Evolutionary conservation across 2,797 vertebrate species (phyloP).

Genomic region (Lerista edwardsae): DNA sequence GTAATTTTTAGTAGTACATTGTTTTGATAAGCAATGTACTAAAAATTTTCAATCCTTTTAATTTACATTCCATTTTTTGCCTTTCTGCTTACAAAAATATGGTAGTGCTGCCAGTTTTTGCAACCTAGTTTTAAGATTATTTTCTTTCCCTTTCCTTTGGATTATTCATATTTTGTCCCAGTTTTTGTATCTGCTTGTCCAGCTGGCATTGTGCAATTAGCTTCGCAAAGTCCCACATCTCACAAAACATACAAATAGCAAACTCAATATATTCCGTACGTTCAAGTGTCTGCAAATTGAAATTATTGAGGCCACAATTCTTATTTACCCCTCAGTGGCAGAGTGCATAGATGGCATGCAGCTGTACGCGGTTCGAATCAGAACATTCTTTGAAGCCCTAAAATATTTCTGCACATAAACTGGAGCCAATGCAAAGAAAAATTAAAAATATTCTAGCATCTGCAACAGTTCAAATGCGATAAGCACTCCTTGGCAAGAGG

Average conservation of each 20-base stretch:
- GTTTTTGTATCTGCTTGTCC: constrained; percentile 7
- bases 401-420: constrained; percentile 33
- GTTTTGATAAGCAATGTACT: too few relatives aligned
- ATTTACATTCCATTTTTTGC: neutral
- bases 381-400: neutral
- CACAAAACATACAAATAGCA: neutral
- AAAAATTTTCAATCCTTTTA: neutral
- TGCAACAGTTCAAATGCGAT: constrained; percentile 3
- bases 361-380: constrained; percentile 2
- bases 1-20: neutral
- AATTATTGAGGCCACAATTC: constrained; percentile 13
- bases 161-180: neutral
- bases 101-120: neutral
- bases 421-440: constrained; percentile 6
- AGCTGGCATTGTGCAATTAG: constrained; percentile 3
- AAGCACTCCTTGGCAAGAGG: constrained; percentile 15
- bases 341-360: neutral
- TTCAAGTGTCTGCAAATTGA: neutral
- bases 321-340: constrained; percentile 34
- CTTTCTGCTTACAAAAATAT: neutral
- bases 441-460: constrained; percentile 11
- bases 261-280: neutral
- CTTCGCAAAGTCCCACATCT: constrained; percentile 36
- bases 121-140: constrained; percentile 7
- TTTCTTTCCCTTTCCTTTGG: constrained; percentile 8